These are phyloP conservation scores for Sarcophaga caerulescens DNA, from an alignment of 2,888 invertebrate genomes.

Conservation along the genomic window DNA sequence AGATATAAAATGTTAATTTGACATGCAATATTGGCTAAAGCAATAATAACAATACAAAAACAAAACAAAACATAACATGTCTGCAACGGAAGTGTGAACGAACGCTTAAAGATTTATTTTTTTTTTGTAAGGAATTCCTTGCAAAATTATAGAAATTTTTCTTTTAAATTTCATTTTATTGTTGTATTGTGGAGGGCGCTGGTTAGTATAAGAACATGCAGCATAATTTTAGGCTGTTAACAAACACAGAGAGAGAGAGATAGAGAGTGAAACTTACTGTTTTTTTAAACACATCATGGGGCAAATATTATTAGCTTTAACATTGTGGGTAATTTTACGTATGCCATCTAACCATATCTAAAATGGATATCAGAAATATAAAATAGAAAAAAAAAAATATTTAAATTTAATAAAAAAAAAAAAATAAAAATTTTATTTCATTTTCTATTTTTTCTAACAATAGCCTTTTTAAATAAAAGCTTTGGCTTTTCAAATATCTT, in stretches of 20 bases:
- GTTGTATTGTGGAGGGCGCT: neutral
- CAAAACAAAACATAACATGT: conserved; percentile 27
- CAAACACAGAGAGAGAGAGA: too few relatives aligned
- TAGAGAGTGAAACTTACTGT: conserved; percentile 90
- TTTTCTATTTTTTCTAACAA: neutral
- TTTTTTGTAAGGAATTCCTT: neutral
- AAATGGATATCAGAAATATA: conserved; percentile 73
- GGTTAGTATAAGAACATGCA: neutral
- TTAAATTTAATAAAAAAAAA: neutral
- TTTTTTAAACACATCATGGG: conserved; percentile 99
- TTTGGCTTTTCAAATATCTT: neutral
- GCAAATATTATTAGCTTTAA: conserved; percentile 99
- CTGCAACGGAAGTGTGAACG: conserved; percentile 63
- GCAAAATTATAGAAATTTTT: conserved; percentile 1
- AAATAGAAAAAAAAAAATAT: neutral
- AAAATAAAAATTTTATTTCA: neutral
- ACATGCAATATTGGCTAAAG: conserved; percentile 52
- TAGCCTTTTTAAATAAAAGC: neutral
- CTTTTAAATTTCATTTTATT: neutral
- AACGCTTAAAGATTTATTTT: conserved; percentile 45
- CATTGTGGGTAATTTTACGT: conserved; percentile 97
- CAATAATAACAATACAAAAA: neutral
- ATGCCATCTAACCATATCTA: conserved; percentile 98
- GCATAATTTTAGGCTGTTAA: neutral
- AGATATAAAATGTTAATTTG: conserved; percentile 46